Evolutionary conservation across 2,797 vertebrate genomes (phyloP).

Genomic region (Emydoidea blandingii): DNA sequence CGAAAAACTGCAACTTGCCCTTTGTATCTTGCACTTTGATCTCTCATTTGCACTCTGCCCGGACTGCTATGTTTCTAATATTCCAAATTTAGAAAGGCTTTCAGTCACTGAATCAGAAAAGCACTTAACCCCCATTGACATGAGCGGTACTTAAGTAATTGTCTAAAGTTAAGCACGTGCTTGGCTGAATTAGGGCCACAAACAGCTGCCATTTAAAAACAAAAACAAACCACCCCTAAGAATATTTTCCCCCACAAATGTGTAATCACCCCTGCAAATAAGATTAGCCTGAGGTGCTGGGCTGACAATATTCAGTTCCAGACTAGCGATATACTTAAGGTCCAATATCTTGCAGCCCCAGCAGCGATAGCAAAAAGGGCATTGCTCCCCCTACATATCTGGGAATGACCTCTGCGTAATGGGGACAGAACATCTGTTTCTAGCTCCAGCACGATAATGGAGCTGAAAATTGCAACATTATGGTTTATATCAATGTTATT

Average conservation of each 20-base stretch:
- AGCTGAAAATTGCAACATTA: not conserved
- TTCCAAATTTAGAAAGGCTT: not conserved
- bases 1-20: not conserved
- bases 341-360: not conserved
- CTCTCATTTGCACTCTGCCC: not conserved
- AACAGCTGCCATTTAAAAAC: not conserved
- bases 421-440: not conserved
- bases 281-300: not conserved
- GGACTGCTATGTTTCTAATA: not conserved
- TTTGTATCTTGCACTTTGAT: not conserved
- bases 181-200: not conserved
- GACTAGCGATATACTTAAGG: not conserved
- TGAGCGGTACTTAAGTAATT: not conserved
- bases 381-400: not conserved
- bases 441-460: not conserved
- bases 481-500: not conserved
- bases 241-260: not conserved
- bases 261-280: not conserved
- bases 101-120: not conserved
- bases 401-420: not conserved
- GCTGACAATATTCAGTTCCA: not conserved
- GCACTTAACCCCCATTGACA: not conserved
- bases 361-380: not conserved
- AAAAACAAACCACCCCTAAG: not conserved
- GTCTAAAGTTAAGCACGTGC: not conserved